A percentile compares a stretch with the other conserved stretches of the same genome.
Evolutionary conservation across 1,140 invertebrate species (phyloP).

Genomic region (Condylostylus longicornis): DNA sequence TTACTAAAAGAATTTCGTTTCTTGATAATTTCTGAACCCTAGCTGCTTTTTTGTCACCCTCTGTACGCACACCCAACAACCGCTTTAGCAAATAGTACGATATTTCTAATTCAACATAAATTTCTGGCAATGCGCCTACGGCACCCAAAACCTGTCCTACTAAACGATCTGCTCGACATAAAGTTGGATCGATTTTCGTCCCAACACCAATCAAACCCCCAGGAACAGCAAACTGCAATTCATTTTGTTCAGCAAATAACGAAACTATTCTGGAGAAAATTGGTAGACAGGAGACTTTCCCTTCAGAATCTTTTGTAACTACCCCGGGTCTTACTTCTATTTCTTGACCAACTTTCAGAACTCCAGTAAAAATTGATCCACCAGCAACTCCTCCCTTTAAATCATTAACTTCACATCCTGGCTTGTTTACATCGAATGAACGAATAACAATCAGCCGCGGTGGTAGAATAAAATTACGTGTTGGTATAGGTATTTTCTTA

Average conservation of each 20-base stretch:
- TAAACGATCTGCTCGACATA: slow-evolving; percentile 93
- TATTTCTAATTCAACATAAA: slow-evolving; percentile 96
- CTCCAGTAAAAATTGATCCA: slow-evolving; percentile 91
- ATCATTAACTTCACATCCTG: slow-evolving; percentile 96
- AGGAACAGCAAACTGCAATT: slow-evolving; percentile 95
- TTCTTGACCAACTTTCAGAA: slow-evolving; percentile 68
- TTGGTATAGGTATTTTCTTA: slow-evolving; percentile 94
- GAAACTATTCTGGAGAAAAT: slow-evolving; percentile 96
- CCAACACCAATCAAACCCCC: slow-evolving; percentile 98
- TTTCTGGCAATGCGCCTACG: slow-evolving; percentile 88
- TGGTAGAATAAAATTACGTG: slow-evolving; percentile 85
- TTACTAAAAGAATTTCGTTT: slow-evolving; percentile 86
- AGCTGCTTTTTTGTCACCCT: slow-evolving; percentile 97
- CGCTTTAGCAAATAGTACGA: slow-evolving; percentile 93
- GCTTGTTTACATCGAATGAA: slow-evolving; percentile 99
- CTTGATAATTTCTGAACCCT: slow-evolving; percentile 84
- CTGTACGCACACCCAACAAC: slow-evolving; percentile 90
- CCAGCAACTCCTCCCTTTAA: slow-evolving; percentile 97
- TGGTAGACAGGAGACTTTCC: slow-evolving; percentile 87
- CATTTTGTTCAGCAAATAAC: slow-evolving; percentile 97
- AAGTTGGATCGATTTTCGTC: slow-evolving; percentile 96
- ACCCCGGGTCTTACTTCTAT: slow-evolving; percentile 78
- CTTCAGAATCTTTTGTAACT: slow-evolving; percentile 91
- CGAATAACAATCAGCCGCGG: slow-evolving; percentile 97
- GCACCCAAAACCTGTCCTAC: slow-evolving; percentile 98